Evolutionary conservation across 2,113 vertebrate genomes (phyloP).

Genomic region (Mustela nigripes): DNA sequence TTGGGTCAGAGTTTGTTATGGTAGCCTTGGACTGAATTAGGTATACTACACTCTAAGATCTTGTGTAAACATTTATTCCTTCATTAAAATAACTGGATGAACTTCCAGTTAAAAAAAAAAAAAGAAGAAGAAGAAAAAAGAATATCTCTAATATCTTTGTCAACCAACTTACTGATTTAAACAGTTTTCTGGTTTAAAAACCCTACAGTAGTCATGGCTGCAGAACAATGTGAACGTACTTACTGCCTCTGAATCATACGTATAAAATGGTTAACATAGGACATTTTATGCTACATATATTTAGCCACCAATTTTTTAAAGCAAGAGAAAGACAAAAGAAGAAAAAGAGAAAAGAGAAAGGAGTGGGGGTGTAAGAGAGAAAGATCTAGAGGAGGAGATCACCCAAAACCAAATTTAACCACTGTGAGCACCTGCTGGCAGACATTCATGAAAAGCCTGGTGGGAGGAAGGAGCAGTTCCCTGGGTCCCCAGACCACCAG

Average conservation of each 20-base stretch:
- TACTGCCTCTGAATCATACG: not conserved
- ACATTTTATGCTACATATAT: not conserved
- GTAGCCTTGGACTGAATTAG: not conserved
- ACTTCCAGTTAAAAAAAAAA: not conserved
- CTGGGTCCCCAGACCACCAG: not conserved
- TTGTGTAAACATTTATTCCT: not conserved
- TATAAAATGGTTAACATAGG: not conserved
- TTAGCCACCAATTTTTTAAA: slow-evolving; percentile 24
- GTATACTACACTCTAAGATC: not conserved
- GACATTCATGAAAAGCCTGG: not conserved
- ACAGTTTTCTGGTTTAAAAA: not conserved
- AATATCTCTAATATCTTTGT: not conserved
- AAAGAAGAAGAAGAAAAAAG: not conserved
- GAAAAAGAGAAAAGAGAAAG: not conserved
- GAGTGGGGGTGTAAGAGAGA: not conserved
- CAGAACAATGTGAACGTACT: not conserved
- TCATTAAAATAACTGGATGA: not conserved
- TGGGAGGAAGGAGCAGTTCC: not conserved
- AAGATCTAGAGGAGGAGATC: not conserved
- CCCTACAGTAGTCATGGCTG: not conserved
- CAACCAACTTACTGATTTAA: slow-evolving; percentile 6
- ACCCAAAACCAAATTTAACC: not conserved
- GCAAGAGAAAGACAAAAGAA: not conserved
- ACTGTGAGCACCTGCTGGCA: not conserved
- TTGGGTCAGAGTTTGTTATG: not conserved